Conservation (phyloP, 2,888 invertebrate genomes). For the Rhagonycha fulva region DNA sequence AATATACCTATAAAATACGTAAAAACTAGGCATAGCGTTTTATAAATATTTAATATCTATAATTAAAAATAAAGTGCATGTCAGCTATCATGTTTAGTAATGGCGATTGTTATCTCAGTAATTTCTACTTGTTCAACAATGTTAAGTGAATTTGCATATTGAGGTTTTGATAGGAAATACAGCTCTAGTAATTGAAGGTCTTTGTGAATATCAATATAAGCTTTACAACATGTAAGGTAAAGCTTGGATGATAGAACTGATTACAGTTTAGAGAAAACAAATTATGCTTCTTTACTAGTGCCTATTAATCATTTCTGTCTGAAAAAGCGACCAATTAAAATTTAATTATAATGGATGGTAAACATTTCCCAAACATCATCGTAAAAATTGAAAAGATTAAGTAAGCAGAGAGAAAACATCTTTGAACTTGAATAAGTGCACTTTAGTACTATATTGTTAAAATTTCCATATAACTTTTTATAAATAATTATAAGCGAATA, state of each 20-base stretch:
- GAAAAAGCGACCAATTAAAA: constrained; percentile 5
- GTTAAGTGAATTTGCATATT: constrained; percentile 30
- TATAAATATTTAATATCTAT: background rate
- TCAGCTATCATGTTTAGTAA: constrained; percentile 13
- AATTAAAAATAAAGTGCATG: constrained; percentile 9
- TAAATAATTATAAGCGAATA: constrained; percentile 16
- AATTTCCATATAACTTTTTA: background rate
- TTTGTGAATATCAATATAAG: constrained; percentile 18
- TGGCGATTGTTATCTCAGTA: constrained; percentile 12
- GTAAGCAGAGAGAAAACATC: background rate
- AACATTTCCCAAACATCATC: background rate
- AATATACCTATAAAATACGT: background rate
- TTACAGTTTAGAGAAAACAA: constrained; percentile 6
- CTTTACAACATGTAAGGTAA: constrained; percentile 3
- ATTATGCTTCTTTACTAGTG: constrained; percentile 1
- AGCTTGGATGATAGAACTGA: constrained; percentile 14
- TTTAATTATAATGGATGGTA: constrained; percentile 4
- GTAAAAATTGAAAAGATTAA: background rate
- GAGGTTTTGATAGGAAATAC: constrained; percentile 28
- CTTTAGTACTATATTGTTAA: background rate
- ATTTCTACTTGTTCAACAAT: constrained; percentile 21
- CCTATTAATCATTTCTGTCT: constrained; percentile 9
- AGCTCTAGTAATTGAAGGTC: constrained; percentile 30
- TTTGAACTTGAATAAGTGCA: constrained; percentile 8
- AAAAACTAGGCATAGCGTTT: background rate